Base-by-base conservation (phyloP, 1,140 invertebrate species). In the Hormaphis cornu region DNA sequence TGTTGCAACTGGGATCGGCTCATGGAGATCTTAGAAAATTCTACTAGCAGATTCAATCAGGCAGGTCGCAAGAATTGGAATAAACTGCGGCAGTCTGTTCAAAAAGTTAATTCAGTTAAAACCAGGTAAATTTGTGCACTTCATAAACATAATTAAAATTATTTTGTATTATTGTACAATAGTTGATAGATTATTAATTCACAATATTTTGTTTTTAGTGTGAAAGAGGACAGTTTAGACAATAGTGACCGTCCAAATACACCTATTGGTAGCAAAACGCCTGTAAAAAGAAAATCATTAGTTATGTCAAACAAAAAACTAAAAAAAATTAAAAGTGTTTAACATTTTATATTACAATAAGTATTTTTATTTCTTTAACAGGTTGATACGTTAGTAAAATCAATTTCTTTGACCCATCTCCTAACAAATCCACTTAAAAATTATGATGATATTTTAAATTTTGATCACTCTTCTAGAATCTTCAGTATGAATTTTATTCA, bases 261-360 rank as follows among this genome's bases (percentile, higher is more conserved):
- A 2, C 10, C 44, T 48, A 7, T 8, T 42, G 18, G 1, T 5
- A n/a, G 16, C 18, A 66, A 66, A 66, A 66, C 18, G 7, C 20
- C 44, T 9, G 44, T 35, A 35, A 66, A 66, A 66, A 28, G 61
- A 48, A 66, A 66, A 66, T 66, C 59, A 33, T 50, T 66, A 48
- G 18, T 66, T 35, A 7, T 66, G 18, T 66, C 61, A 20, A 66
- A 66, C 44, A 66, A 66, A 48, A 66, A 66, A 66, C 7, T 66
- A 50, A 66, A 66, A 66, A 66, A 66, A 66, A 66, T 66, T 66
- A 66, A 66, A 66, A 66, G 50, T 22, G 3, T 66, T 24, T 50
- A 48, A 7, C n/a, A 20, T 22, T 33, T 35, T 50, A n/a, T 46
- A 12, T 50, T 14, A 6, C 4, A 33, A 33, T 33, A 6, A 33